Evolutionary conservation across 2,888 invertebrate species (phyloP), one percentile per base, ranked within the genome.

Genomic region (Falcaria lacertinaria): DNA sequence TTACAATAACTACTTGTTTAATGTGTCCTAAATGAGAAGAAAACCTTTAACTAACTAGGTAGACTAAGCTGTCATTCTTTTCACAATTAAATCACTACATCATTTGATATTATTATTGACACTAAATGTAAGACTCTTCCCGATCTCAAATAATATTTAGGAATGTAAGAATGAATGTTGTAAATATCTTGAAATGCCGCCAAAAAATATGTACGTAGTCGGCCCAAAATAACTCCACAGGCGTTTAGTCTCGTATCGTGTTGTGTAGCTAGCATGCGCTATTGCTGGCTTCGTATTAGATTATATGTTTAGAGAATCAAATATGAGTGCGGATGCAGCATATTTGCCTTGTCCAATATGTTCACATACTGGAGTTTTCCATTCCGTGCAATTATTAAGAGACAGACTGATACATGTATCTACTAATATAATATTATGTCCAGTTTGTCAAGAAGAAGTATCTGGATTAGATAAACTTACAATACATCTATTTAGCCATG

Each of bases 391-490:
- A 68, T 88, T 93, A 13, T 80, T 96, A 54, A 90, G 94, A 68
- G 90, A 93, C 45, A 92, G 93, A 57, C 88, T 96, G 42, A 93
- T 96, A 48, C 91, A 91, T 64, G 94, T 94, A 33, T 94, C 95
- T 13, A 95, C 94, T 38, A 92, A 94, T 49, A 93, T 93, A 50
- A 84, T 96, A 56, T 73, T 90, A 42, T 96, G 96, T 71, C 96
- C 96, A 11, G 92, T 96, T 48, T 96, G 96, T 70, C 91, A 92
- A 63, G 95, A 95, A 64, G 87, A 92, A 57, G 87, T 96, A 15
- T 81, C 91, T 50, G 96, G 96, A 1, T 89, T 96, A 52, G 96
- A 96, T 74, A 96, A 96, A 83, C 85, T 96, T 40, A 96, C 96
- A 0, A 95, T 96, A 65, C 96, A 96, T 78, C 86, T 96, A 53